These are phyloP conservation scores for Syrphus vitripennis DNA, from an alignment of 2,888 invertebrate genomes.

Conservation along the genomic window DNA sequence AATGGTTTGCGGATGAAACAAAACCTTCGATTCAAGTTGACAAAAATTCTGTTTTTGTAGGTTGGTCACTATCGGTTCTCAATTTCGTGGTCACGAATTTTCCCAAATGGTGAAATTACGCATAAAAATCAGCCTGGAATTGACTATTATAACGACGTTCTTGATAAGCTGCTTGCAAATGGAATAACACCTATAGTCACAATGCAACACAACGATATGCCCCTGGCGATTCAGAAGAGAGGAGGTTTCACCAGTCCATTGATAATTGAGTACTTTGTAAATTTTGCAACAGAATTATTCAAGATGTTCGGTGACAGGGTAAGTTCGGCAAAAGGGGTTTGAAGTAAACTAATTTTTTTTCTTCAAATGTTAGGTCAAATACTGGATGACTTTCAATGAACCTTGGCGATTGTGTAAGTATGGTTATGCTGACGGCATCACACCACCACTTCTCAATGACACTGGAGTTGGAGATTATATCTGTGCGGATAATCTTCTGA, in stretches of 20 bases:
- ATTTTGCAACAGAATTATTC: constrained; percentile 81
- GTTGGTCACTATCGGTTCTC: constrained; percentile 83
- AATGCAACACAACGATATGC: constrained; percentile 83
- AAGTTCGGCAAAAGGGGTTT: constrained; percentile 15
- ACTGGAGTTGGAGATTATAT: constrained; percentile 82
- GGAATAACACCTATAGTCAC: constrained; percentile 84
- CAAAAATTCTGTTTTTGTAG: constrained; percentile 37
- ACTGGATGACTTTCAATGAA: constrained; percentile 79
- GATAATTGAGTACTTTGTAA: constrained; percentile 81
- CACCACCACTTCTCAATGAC: constrained; percentile 78
- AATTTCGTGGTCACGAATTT: constrained; percentile 85
- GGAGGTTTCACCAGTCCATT: constrained; percentile 82
- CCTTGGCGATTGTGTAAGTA: constrained; percentile 80
- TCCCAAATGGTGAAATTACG: constrained; percentile 83
- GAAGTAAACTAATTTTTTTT: not conserved
- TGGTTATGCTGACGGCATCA: constrained; percentile 81
- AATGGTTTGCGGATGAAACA: too few species aligned
- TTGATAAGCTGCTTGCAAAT: constrained; percentile 84
- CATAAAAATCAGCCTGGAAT: constrained; percentile 76
- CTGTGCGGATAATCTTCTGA: constrained; percentile 82
- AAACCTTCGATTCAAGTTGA: too few species aligned
- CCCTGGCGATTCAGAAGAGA: constrained; percentile 82
- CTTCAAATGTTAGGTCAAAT: constrained; percentile 28
- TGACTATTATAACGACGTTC: constrained; percentile 85
- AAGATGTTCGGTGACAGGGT: constrained; percentile 82